phyloP scores from a whole-genome alignment of 2,113 vertebrate genomes.

The Lophura nycthemera region DNA sequence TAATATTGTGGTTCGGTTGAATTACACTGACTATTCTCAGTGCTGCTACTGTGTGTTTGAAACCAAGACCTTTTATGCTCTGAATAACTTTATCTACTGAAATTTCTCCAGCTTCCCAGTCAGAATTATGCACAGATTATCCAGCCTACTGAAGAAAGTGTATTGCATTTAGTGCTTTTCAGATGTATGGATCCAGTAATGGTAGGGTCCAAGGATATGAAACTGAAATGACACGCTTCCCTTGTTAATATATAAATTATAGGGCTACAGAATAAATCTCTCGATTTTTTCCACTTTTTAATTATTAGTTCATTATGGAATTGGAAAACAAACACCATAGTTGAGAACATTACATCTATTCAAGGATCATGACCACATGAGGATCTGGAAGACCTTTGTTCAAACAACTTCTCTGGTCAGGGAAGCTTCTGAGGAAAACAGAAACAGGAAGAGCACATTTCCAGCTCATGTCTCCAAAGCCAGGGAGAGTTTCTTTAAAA shows the following conservation, averaged over 20 bases:
- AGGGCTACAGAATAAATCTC: not conserved
- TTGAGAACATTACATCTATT: not conserved
- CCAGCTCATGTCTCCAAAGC: not conserved
- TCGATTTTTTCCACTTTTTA: not conserved
- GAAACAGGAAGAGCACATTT: not conserved
- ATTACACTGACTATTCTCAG: not conserved
- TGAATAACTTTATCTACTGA: not conserved
- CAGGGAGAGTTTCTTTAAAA: not conserved
- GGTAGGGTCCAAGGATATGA: not conserved
- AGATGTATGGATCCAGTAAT: not conserved
- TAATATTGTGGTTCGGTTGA: not conserved
- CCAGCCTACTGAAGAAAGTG: not conserved
- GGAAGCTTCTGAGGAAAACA: not conserved
- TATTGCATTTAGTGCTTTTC: not conserved
- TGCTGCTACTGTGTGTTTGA: not conserved
- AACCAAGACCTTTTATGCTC: not conserved
- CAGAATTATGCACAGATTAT: not conserved
- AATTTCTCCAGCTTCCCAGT: not conserved
- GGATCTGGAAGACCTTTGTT: not conserved
- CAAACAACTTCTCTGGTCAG: not conserved
- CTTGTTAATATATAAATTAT: not conserved
- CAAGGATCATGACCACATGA: not conserved
- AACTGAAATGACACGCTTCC: not conserved
- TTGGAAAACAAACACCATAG: not conserved
- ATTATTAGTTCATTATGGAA: not conserved